Conservation (phyloP, 2,113 vertebrate genomes). For the Tetrax tetrax region DNA sequence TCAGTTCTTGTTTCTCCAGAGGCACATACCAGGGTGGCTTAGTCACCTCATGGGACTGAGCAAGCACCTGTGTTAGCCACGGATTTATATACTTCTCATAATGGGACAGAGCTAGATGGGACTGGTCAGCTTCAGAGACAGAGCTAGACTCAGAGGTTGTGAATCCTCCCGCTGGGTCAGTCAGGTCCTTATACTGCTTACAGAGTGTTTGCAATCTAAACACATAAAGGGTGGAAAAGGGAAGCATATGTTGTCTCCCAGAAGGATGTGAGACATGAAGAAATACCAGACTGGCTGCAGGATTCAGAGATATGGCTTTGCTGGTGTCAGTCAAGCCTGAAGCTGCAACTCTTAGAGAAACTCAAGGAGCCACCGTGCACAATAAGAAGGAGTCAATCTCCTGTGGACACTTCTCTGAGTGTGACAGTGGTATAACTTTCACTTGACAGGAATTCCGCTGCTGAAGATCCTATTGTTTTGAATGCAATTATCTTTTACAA, state of each 20-base stretch:
- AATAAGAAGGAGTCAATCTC: not conserved
- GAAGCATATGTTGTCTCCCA: conserved; percentile 52
- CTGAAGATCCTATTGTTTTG: conserved; percentile 24
- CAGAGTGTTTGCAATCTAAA: conserved; percentile 21
- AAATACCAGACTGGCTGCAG: conserved; percentile 33
- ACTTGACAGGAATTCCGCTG: conserved; percentile 1
- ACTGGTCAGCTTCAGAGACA: not conserved
- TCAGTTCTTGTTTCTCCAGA: not conserved
- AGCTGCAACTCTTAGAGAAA: not conserved
- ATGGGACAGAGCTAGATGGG: not conserved
- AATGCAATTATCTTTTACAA: conserved; percentile 61
- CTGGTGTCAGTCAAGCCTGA: conserved; percentile 41
- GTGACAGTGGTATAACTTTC: not conserved
- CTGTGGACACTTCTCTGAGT: not conserved
- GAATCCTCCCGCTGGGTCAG: not conserved
- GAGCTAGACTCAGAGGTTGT: not conserved
- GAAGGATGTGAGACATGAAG: conserved; percentile 29
- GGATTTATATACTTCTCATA: not conserved
- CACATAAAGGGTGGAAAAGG: conserved; percentile 38
- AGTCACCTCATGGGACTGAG: not conserved
- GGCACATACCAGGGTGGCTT: not conserved
- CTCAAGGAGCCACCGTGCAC: not conserved
- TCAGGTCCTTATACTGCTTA: conserved; percentile 1
- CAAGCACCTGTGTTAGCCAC: not conserved
- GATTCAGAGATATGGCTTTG: conserved; percentile 38